phyloP scores from a whole-genome alignment of 2,113 vertebrate species.

The Amblyornis subalaris region DNA sequence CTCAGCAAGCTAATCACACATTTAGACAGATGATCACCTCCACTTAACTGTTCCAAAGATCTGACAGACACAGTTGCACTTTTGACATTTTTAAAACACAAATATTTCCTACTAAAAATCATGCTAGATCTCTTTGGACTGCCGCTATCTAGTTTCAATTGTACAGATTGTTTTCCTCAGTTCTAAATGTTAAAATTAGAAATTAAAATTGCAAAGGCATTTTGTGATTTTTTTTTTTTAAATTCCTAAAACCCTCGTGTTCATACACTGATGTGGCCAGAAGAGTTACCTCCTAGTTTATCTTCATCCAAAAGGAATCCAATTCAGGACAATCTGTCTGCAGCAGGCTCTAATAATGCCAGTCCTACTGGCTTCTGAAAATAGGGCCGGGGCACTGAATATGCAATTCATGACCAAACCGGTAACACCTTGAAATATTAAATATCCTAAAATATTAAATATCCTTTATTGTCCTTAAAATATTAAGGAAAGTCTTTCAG shows the following conservation, averaged over 20 bases:
- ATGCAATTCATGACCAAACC: not conserved
- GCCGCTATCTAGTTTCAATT: rapidly evolving
- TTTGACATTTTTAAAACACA: not conserved
- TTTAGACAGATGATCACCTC: not conserved
- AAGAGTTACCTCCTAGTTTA: not conserved
- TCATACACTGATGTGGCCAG: not conserved
- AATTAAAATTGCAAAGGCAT: not conserved
- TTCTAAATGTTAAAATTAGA: not conserved
- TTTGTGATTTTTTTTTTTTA: not conserved
- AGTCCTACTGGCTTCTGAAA: not conserved
- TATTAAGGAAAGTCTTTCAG: not conserved
- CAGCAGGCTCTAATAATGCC: not conserved
- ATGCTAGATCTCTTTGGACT: not conserved
- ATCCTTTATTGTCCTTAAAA: not conserved
- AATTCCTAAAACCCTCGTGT: rapidly evolving
- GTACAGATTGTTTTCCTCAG: not conserved
- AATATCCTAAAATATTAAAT: not conserved
- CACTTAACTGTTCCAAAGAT: not conserved
- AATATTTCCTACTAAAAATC: not conserved
- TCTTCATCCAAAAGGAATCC: not conserved
- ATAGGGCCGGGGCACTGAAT: not conserved
- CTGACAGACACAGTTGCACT: not conserved
- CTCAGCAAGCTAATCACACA: not conserved
- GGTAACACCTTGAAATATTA: not conserved
- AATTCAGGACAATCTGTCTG: not conserved